phyloP scores from a whole-genome alignment of 1,140 invertebrate genomes.

The Drosophila parabipectinata region DNA sequence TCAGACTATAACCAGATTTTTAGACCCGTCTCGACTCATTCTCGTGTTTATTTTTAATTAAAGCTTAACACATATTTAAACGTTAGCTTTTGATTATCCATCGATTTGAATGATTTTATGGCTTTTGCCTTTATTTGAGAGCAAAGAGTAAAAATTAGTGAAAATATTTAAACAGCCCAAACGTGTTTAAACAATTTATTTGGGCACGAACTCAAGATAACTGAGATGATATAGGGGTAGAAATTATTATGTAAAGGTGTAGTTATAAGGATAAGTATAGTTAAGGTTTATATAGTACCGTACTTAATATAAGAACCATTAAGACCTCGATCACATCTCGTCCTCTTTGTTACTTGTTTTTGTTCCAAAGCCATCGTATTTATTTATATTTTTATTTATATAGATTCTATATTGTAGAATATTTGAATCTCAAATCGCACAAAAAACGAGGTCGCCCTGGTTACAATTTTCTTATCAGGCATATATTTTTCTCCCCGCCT shows the following conservation, averaged over 20 bases:
- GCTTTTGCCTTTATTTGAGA: conserved; percentile 36
- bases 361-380: conserved; percentile 44
- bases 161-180: conserved; percentile 78
- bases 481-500: conserved; percentile 1
- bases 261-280: too few species aligned
- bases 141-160: conserved; percentile 49
- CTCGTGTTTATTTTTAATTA: conserved; percentile 79
- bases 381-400: conserved; percentile 34
- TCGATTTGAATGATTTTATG: conserved; percentile 47
- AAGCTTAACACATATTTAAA: conserved; percentile 38
- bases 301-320: conserved; percentile 23
- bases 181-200: conserved; percentile 67
- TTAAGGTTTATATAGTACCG: too few species aligned
- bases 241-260: conserved; percentile 47
- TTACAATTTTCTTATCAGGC: conserved; percentile 36
- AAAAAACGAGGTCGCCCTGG: conserved; percentile 47
- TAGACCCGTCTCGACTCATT: conserved; percentile 55
- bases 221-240: conserved; percentile 30
- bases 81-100: conserved; percentile 46
- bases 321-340: conserved; percentile 61
- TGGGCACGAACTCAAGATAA: conserved; percentile 8
- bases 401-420: conserved; percentile 1
- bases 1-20: conserved; percentile 25
- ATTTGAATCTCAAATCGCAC: conserved; percentile 33
- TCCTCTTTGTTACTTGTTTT: conserved; percentile 38